These are phyloP conservation scores for Benthosema pterotum DNA, from an alignment of 2,797 vertebrate species.

Conservation along the genomic window DNA sequence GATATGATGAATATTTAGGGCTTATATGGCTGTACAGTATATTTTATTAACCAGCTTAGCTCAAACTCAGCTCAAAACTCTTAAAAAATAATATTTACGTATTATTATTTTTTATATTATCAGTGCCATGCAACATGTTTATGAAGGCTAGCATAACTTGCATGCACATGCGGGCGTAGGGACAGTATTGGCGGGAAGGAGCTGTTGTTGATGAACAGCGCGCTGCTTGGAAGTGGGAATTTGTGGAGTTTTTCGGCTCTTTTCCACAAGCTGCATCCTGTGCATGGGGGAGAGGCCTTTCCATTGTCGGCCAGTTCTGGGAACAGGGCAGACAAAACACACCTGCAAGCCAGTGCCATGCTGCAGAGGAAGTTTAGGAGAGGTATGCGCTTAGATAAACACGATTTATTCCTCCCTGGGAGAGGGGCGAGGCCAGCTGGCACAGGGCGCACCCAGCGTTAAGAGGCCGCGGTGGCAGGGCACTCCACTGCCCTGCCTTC, in stretches of 20 bases:
- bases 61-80: no score
- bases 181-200: constrained; percentile 48
- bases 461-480: constrained; percentile 40
- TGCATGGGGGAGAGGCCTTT: constrained; percentile 68
- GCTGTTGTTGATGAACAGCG: constrained; percentile 75
- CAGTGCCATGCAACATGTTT: no score
- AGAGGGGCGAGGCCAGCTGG: constrained; percentile 83
- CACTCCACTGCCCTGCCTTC: constrained; percentile 41
- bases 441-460: constrained; percentile 72
- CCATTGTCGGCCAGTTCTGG: constrained; percentile 88
- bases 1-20: no score
- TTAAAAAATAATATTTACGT: no score
- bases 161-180: no score
- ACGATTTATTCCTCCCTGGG: constrained; percentile 80
- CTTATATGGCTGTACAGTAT: no score
- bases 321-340: constrained; percentile 88
- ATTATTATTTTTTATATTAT: no score
- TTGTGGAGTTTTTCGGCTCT: constrained; percentile 61
- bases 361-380: constrained; percentile 87
- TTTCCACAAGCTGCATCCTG: constrained; percentile 97
- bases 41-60: not conserved
- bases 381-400: constrained; percentile 89
- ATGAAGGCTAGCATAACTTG: no score
- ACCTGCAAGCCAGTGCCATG: constrained; percentile 91
- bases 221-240: constrained; percentile 76